Percentiles rank a stretch among this genome's conserved stretches.
Conservation (phyloP, 2,888 invertebrate genomes). For the Drepana falcataria region DNA sequence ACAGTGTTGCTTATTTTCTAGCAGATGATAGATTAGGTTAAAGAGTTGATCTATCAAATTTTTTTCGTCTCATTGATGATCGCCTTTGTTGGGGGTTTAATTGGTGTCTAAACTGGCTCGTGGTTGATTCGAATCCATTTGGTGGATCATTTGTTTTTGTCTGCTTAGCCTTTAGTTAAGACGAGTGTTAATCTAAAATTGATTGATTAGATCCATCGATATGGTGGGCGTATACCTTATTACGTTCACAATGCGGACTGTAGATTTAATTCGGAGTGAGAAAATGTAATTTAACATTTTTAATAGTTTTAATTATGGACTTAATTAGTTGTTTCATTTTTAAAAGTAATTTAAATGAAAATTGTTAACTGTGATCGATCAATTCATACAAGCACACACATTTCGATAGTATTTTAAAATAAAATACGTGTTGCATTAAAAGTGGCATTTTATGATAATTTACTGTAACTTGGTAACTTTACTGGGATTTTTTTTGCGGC, state of each 20-base stretch:
- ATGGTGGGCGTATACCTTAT: constrained; percentile 48
- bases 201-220: constrained; percentile 69
- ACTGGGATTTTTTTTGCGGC: too few species aligned
- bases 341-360: not conserved
- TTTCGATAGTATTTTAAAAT: too few species aligned
- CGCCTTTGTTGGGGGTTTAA: constrained; percentile 75
- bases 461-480: too few species aligned
- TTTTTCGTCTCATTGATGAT: constrained; percentile 74
- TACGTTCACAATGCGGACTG: constrained; percentile 37
- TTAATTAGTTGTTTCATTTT: constrained; percentile 16
- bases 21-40: constrained; percentile 68
- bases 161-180: constrained; percentile 44
- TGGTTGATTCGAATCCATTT: constrained; percentile 73
- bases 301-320: constrained; percentile 6
- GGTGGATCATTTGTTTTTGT: constrained; percentile 69
- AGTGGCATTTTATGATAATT: too few species aligned
- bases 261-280: constrained; percentile 34
- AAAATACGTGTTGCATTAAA: too few species aligned
- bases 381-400: not conserved
- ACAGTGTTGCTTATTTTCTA: constrained; percentile 15
- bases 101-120: constrained; percentile 73
- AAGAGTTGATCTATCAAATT: constrained; percentile 77
- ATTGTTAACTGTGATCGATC: not conserved
- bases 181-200: constrained; percentile 69
- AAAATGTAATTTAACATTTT: constrained; percentile 28